Evolutionary conservation across 1,140 invertebrate species (phyloP).

Genomic region (Cotesia vestalis): DNA sequence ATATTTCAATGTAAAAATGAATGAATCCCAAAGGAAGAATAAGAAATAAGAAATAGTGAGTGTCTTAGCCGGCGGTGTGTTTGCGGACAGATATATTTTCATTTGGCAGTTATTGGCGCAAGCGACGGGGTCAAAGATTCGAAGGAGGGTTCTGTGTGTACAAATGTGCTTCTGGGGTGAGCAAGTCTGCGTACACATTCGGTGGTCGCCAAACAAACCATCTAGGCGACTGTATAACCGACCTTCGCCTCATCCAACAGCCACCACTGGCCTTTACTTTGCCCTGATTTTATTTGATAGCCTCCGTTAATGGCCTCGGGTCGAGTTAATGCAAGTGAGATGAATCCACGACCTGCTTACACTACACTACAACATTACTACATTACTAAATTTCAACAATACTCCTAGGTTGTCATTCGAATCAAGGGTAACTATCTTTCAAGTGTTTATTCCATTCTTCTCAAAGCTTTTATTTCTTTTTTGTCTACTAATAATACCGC

Average conservation of each 20-base stretch:
- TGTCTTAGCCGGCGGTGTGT: constrained; percentile 48
- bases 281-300: constrained; percentile 49
- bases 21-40: constrained; percentile 15
- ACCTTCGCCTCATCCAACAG: constrained; percentile 26
- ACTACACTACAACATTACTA: background rate
- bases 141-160: constrained; percentile 40
- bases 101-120: constrained; percentile 65
- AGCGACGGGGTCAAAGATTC: constrained; percentile 37
- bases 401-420: no score
- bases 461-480: background rate
- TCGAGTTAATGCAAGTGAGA: constrained; percentile 53
- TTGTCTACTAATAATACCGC: background rate
- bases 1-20: constrained; percentile 18
- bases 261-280: constrained; percentile 36
- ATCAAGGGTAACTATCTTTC: no score
- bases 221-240: background rate
- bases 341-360: constrained; percentile 25
- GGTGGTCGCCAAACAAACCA: constrained; percentile 30
- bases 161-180: constrained; percentile 41
- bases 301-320: constrained; percentile 63
- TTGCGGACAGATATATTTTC: constrained; percentile 66
- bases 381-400: no score
- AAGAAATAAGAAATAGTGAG: constrained; percentile 13
- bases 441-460: constrained; percentile 14
- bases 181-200: constrained; percentile 21